Percentiles rank a stretch among this genome's conserved stretches.
Evolutionary conservation across 2,113 vertebrate species (phyloP).

Genomic region (Sciurus niger): DNA sequence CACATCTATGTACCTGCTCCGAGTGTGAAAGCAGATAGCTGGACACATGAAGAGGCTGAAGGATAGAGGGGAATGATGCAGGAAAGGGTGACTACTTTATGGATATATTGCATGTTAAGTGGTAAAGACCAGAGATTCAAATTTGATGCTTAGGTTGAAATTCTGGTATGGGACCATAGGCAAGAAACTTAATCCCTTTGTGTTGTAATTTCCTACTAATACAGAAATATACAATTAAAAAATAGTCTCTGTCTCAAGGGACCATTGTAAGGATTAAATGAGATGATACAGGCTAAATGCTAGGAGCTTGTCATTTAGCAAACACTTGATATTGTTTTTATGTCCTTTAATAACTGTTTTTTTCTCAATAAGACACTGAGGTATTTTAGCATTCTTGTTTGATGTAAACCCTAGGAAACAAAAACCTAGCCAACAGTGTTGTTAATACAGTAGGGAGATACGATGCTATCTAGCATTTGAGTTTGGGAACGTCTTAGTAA

Average conservation of each 20-base stretch:
- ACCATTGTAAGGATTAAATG: slow-evolving; percentile 37
- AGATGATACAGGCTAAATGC: not conserved
- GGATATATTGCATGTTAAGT: not conserved
- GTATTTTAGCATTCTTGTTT: not conserved
- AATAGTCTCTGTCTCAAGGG: not conserved
- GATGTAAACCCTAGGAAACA: not conserved
- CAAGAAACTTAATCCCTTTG: not conserved
- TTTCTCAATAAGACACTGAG: not conserved
- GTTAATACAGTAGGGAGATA: not conserved
- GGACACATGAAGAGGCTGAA: not conserved
- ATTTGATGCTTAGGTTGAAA: not conserved
- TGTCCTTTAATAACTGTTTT: not conserved
- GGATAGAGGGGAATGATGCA: not conserved
- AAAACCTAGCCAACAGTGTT: not conserved
- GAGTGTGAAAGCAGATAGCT: not conserved
- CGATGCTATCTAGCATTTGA: not conserved
- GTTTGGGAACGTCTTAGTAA: not conserved
- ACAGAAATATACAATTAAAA: not conserved
- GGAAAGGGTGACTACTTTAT: not conserved
- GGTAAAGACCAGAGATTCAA: not conserved
- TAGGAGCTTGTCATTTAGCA: not conserved
- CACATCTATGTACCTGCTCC: not conserved
- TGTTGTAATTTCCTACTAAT: not conserved
- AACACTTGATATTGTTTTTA: slow-evolving; percentile 29
- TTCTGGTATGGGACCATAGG: not conserved